Conservation (phyloP, 1,140 invertebrate species). For the Thalassaphorura encarpata region DNA sequence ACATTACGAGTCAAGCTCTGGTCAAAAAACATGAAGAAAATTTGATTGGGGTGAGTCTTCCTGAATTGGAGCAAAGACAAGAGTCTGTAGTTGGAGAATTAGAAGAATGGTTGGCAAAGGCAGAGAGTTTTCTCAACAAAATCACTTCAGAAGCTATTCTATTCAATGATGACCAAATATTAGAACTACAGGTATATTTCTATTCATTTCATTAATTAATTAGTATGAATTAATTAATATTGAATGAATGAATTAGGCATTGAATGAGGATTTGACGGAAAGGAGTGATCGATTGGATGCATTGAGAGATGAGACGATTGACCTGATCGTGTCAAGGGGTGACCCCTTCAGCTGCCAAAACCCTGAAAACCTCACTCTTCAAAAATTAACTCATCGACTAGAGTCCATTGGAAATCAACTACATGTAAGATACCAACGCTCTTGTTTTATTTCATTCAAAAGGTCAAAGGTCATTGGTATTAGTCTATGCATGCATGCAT, state of each 20-base stretch:
- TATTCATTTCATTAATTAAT: background rate
- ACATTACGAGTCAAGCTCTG: constrained; percentile 27
- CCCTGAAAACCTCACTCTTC: constrained; percentile 17
- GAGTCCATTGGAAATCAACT: constrained; percentile 28
- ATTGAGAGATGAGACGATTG: constrained; percentile 22
- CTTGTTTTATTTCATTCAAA: background rate
- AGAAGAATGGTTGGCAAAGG: constrained; percentile 42
- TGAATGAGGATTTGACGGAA: constrained; percentile 27
- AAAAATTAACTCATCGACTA: constrained; percentile 24
- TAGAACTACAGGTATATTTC: constrained; percentile 19
- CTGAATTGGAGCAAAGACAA: constrained; percentile 25
- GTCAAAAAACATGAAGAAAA: constrained; percentile 19
- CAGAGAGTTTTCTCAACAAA: constrained; percentile 44
- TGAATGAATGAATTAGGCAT: constrained; percentile 4
- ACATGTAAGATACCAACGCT: constrained; percentile 14
- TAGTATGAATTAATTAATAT: background rate
- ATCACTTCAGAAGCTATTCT: constrained; percentile 54
- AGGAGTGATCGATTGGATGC: constrained; percentile 17
- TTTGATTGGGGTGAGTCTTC: background rate
- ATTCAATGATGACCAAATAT: constrained; percentile 55
- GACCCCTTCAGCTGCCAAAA: constrained; percentile 27
- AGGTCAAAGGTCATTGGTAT: background rate
- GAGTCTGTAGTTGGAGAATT: constrained; percentile 36
- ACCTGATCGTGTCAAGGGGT: constrained; percentile 19
- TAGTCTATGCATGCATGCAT: background rate